These are phyloP conservation scores for Buathra laborator DNA, from an alignment of 2,888 invertebrate species.

Conservation along the genomic window DNA sequence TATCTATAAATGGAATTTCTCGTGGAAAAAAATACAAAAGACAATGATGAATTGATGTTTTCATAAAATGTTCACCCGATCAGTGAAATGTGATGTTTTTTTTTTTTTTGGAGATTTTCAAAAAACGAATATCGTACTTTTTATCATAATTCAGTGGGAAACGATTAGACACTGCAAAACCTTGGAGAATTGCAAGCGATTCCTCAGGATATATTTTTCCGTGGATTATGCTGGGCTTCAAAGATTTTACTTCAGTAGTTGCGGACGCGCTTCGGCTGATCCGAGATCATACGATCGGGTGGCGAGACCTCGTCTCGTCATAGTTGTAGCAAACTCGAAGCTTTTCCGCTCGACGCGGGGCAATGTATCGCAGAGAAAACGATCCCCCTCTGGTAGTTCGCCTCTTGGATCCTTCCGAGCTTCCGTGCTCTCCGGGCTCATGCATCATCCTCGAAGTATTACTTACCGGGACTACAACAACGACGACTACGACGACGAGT, in stretches of 20 bases:
- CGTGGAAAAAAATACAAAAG: too few species aligned
- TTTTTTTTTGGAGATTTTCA: too few species aligned
- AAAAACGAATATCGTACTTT: background rate
- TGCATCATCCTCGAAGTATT: conserved; percentile 66
- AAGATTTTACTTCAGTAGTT: conserved; percentile 12
- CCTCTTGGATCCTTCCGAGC: conserved; percentile 33
- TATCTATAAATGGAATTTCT: too few species aligned
- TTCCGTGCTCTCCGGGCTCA: conserved; percentile 38
- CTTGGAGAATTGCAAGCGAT: background rate
- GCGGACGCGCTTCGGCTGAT: conserved; percentile 37
- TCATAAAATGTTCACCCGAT: too few species aligned
- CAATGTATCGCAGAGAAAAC: conserved; percentile 8
- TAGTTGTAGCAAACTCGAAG: conserved; percentile 32
- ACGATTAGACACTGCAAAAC: background rate
- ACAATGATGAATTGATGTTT: too few species aligned
- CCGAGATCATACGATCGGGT: conserved; percentile 56
- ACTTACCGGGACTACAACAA: conserved; percentile 57
- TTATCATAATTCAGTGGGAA: background rate
- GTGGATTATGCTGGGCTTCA: conserved; percentile 32
- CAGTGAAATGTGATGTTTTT: too few species aligned
- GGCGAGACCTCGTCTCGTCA: conserved; percentile 38
- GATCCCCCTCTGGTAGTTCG: conserved; percentile 48
- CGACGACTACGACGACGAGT: conserved; percentile 46
- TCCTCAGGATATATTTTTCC: background rate
- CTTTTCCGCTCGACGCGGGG: conserved; percentile 37